Evolutionary conservation across 2,888 invertebrate genomes (phyloP).

Genomic region (Neocrepidodera transversa): DNA sequence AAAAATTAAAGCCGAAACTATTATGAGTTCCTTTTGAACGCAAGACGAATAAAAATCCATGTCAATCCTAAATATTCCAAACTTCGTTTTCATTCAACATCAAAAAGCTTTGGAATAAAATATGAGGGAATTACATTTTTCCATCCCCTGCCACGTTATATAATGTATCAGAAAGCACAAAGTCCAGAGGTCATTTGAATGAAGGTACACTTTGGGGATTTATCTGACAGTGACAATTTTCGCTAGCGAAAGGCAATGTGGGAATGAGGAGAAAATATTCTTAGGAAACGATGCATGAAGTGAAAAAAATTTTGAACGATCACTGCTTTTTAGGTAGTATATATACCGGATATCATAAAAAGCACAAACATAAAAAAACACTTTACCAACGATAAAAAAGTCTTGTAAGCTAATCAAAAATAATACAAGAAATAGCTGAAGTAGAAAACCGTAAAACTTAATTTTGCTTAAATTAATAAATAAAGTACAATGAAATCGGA

Average conservation of each 20-base stretch:
- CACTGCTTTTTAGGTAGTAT: too few species aligned
- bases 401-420: too few species aligned
- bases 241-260: neutral
- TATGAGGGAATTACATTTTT: conserved; percentile 11
- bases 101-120: conserved; percentile 9
- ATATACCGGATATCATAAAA: too few species aligned
- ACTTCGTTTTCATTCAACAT: conserved; percentile 10
- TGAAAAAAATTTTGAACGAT: too few species aligned
- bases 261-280: neutral
- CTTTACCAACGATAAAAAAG: too few species aligned
- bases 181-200: conserved; percentile 18
- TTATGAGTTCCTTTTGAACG: neutral
- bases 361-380: too few species aligned
- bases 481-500: too few species aligned
- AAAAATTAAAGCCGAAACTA: too few species aligned
- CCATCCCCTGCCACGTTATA: conserved; percentile 7
- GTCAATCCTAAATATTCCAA: conserved; percentile 1
- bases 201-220: conserved; percentile 12
- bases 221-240: conserved; percentile 13
- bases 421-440: too few species aligned
- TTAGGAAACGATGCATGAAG: neutral
- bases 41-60: neutral
- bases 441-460: too few species aligned
- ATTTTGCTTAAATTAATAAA: too few species aligned
- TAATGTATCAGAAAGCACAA: conserved; percentile 11